A percentile compares a stretch with the other conserved stretches of the same genome.
Evolutionary conservation across 2,113 vertebrate genomes (phyloP).

Genomic region (Thermophis baileyi): DNA sequence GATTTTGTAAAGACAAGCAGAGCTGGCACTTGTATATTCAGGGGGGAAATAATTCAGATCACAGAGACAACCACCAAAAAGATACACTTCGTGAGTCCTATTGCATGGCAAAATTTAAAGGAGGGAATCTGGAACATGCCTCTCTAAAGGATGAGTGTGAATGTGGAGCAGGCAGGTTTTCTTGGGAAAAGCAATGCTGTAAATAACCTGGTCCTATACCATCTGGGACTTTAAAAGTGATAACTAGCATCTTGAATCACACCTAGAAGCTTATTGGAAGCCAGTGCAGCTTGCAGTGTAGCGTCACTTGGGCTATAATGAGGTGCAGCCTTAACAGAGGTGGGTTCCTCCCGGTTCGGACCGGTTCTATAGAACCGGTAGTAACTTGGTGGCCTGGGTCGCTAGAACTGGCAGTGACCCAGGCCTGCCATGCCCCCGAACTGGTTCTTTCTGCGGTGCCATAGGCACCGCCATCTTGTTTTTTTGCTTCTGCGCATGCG

Average conservation of each 20-base stretch:
- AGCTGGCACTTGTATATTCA: background rate
- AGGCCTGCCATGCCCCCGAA: too few species aligned
- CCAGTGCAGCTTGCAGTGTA: background rate
- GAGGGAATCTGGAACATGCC: background rate
- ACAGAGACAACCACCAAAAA: background rate
- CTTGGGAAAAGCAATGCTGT: background rate
- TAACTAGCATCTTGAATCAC: background rate
- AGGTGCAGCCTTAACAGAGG: background rate
- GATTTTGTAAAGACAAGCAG: background rate
- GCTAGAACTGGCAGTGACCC: too few species aligned
- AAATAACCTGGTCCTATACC: background rate
- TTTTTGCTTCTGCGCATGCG: too few species aligned
- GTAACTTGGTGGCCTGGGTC: too few species aligned
- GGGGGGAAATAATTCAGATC: background rate
- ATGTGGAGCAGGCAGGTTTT: background rate
- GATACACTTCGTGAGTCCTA: background rate
- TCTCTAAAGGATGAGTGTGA: background rate
- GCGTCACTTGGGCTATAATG: background rate
- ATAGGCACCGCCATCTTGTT: too few species aligned
- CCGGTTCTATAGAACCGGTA: too few species aligned
- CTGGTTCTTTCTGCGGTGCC: too few species aligned
- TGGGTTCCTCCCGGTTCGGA: too few species aligned
- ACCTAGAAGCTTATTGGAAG: background rate
- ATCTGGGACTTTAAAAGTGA: background rate
- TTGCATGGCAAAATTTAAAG: background rate